These are phyloP conservation scores for Meleagris gallopavo DNA, from an alignment of 2,113 vertebrate species.

Conservation along the genomic window DNA sequence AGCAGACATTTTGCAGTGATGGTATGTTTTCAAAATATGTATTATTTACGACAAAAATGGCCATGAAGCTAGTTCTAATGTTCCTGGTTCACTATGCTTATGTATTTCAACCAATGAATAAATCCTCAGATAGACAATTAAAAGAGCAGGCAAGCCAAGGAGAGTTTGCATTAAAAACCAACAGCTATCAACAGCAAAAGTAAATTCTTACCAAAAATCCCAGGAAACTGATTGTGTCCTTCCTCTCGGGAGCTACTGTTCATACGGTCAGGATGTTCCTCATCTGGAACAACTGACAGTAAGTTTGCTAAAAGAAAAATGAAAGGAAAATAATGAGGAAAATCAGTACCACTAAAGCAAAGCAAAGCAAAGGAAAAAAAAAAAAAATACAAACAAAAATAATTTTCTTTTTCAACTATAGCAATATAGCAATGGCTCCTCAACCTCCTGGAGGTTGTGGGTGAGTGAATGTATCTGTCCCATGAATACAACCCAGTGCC, in stretches of 20 bases:
- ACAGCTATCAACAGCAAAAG: neutral
- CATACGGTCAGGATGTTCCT: neutral
- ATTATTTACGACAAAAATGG: neutral
- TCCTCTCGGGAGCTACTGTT: neutral
- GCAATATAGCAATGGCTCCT: neutral
- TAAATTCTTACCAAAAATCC: constrained; percentile 20
- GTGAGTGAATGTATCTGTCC: neutral
- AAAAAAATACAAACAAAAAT: too few relatives aligned
- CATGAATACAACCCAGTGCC: neutral
- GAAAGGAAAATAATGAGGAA: neutral
- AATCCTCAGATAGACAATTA: neutral
- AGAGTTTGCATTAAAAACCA: neutral
- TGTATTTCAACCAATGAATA: neutral
- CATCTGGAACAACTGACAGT: neutral
- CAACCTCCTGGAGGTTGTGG: neutral
- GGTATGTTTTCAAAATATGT: neutral
- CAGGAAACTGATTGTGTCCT: neutral
- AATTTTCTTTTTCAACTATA: neutral
- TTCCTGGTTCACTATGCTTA: neutral
- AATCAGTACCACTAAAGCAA: neutral
- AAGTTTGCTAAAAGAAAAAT: neutral
- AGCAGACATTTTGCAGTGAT: neutral
- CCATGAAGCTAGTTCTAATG: neutral
- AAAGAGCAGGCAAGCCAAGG: neutral
- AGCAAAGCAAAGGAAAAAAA: too few relatives aligned